A percentile compares a stretch with the other conserved stretches of the same genome.
Evolutionary conservation across 2,113 vertebrate genomes (phyloP).

Genomic region (Emydocephalus ijimae): DNA sequence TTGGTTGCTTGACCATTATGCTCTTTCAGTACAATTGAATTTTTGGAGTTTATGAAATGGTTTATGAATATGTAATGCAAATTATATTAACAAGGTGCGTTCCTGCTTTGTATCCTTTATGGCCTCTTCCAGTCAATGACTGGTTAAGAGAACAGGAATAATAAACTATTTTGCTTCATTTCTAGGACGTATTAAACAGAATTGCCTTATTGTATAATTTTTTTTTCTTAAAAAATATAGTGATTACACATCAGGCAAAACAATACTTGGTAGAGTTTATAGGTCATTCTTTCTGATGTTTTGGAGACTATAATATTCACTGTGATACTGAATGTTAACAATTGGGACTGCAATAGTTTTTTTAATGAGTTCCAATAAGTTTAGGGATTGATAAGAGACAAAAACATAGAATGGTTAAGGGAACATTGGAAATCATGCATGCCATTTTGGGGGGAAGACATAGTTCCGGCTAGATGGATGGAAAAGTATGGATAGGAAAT

Average conservation of each 20-base stretch:
- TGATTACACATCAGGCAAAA: slow-evolving; percentile 42
- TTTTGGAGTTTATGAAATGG: slow-evolving; percentile 74
- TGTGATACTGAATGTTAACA: neutral
- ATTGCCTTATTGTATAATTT: neutral
- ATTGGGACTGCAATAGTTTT: neutral
- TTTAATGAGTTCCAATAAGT: neutral
- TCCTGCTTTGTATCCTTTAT: slow-evolving; percentile 75
- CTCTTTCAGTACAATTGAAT: slow-evolving; percentile 78
- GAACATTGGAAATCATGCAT: neutral
- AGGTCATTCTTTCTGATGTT: neutral
- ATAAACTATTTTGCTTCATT: slow-evolving; percentile 59
- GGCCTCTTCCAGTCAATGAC: slow-evolving; percentile 68
- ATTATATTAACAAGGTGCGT: slow-evolving; percentile 80
- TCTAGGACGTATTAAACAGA: slow-evolving; percentile 34
- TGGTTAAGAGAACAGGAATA: slow-evolving; percentile 54
- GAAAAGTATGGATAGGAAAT: neutral
- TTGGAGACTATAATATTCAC: neutral
- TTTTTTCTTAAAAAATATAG: slow-evolving; percentile 44
- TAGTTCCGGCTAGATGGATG: neutral
- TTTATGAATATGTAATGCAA: slow-evolving; percentile 83
- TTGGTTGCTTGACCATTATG: slow-evolving; percentile 73
- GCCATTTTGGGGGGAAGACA: neutral
- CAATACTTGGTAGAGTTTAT: neutral
- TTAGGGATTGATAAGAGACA: neutral
- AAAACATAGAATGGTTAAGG: neutral